Evolutionary conservation across 2,113 vertebrate genomes (phyloP).

Genomic region (Pelecanoides urinatrix): DNA sequence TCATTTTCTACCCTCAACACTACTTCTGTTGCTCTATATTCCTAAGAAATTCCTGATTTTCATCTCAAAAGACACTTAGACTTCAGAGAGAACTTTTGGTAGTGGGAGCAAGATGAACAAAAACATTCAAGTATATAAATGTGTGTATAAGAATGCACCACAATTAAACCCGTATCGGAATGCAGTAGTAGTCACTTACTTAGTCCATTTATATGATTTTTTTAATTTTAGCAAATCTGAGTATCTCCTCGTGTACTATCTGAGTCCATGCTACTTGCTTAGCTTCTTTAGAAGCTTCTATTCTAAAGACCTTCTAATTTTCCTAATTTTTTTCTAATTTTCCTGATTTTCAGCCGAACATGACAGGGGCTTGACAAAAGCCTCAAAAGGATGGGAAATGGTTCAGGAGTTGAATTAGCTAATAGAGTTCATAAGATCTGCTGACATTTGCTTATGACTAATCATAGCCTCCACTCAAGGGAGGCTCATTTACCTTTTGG

Average conservation of each 20-base stretch:
- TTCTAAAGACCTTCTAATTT: background rate
- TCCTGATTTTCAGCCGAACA: background rate
- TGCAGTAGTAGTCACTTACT: background rate
- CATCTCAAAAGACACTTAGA: background rate
- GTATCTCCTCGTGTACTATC: too few relatives aligned
- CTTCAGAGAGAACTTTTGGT: background rate
- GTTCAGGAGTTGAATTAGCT: background rate
- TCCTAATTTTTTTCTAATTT: background rate
- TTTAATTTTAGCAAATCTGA: background rate
- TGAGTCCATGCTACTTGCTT: background rate
- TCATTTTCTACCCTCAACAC: background rate
- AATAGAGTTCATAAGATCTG: background rate
- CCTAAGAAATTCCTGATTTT: background rate
- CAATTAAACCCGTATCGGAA: background rate
- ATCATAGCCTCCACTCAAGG: background rate
- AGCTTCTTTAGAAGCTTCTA: background rate
- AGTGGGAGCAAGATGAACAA: background rate
- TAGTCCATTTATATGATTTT: background rate
- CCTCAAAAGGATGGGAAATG: background rate
- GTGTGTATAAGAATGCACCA: background rate
- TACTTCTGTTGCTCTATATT: background rate
- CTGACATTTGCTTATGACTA: background rate
- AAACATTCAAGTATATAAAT: background rate
- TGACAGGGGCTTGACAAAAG: background rate
- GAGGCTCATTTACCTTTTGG: background rate